phyloP scores from a whole-genome alignment of 2,797 vertebrate genomes.

The Fratercula arctica region DNA sequence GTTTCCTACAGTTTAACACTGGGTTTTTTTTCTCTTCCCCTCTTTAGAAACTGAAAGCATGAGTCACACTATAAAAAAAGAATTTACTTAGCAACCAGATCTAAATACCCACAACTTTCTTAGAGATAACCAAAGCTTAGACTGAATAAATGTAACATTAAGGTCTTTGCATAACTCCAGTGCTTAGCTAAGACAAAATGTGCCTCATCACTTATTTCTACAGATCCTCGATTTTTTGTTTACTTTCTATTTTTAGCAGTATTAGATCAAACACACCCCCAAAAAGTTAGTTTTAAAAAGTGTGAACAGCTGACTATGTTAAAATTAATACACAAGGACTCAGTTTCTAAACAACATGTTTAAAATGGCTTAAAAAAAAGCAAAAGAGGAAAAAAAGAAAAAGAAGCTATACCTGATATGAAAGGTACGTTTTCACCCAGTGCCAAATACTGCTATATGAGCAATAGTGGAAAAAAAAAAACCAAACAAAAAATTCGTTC shows the following conservation, averaged over 20 bases:
- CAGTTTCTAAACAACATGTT: constrained; percentile 50
- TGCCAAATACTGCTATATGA: constrained; percentile 70
- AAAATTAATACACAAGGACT: constrained; percentile 65
- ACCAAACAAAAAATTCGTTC: not conserved
- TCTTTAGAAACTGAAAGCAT: constrained; percentile 68
- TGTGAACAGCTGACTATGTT: constrained; percentile 38
- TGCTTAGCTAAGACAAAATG: constrained; percentile 52
- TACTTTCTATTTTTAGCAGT: constrained; percentile 63
- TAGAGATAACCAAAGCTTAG: constrained; percentile 54
- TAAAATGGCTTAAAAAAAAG: constrained; percentile 32
- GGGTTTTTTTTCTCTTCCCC: not conserved
- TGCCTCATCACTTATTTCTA: constrained; percentile 29
- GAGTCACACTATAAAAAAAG: constrained; percentile 64
- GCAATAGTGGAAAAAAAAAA: constrained; percentile 32
- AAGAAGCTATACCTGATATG: constrained; percentile 77
- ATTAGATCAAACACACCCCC: constrained; percentile 53
- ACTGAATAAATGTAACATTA: constrained; percentile 32
- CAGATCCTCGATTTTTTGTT: constrained; percentile 29
- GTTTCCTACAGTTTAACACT: constrained; percentile 2
- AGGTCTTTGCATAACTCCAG: constrained; percentile 25
- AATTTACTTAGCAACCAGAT: constrained; percentile 58
- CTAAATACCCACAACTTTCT: constrained; percentile 59
- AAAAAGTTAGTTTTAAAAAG: constrained; percentile 66
- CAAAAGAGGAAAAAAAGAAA: constrained; percentile 59
- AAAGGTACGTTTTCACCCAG: constrained; percentile 77